Conservation (phyloP, 1,140 invertebrate species). For the Trypoxylus dichotomus region DNA sequence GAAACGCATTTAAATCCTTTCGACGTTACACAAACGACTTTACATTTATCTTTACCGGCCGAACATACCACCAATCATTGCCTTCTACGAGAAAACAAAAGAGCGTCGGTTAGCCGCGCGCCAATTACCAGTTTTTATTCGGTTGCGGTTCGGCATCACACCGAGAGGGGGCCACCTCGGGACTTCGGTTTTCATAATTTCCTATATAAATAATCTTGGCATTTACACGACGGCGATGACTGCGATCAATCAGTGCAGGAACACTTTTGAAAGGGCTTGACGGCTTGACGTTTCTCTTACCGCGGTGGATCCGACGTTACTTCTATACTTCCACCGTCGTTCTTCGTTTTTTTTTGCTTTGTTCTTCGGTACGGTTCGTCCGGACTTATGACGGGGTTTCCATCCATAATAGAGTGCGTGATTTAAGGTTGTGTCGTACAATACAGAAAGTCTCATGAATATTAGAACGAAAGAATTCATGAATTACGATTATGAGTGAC, state of each 20-base stretch:
- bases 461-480: background rate
- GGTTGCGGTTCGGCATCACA: background rate
- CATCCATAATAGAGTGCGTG: background rate
- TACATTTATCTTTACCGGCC: too few species aligned
- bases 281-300: background rate
- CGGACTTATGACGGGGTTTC: background rate
- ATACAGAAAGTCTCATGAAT: background rate
- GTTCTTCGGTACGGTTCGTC: background rate
- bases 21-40: too few species aligned
- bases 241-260: slow-evolving; percentile 8
- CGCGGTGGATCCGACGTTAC: background rate
- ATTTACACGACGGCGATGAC: slow-evolving; percentile 18
- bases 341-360: background rate
- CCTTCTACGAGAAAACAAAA: background rate
- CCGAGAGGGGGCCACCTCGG: background rate
- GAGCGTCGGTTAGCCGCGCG: background rate
- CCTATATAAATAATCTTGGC: slow-evolving; percentile 9
- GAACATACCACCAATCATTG: too few species aligned
- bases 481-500: too few species aligned
- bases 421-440: background rate
- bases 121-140: background rate
- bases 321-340: background rate
- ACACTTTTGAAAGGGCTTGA: background rate
- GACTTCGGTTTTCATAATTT: slow-evolving; percentile 2
- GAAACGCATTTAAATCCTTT: too few species aligned